A percentile compares a stretch with the other conserved stretches of the same genome.
These are phyloP conservation scores for Erethizon dorsatum DNA, from an alignment of 2,797 vertebrate genomes.

Conservation along the genomic window DNA sequence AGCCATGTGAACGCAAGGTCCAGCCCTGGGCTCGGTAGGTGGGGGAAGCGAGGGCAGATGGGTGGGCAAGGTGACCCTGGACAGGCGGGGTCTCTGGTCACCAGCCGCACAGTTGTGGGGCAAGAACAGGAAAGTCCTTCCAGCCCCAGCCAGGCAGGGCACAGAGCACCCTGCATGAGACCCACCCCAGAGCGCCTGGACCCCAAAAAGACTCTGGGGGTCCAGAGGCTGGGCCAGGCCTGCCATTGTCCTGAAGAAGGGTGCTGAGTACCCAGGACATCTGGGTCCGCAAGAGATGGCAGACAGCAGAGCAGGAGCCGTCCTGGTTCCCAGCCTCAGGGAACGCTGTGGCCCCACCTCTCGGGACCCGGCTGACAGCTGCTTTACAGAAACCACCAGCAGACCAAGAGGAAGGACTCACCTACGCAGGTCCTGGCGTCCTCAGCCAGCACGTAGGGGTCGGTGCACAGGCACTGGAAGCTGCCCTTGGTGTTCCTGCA, in stretches of 20 bases:
- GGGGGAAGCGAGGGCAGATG: fast-evolving
- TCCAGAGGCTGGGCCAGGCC: neutral
- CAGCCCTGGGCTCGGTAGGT: too few species aligned
- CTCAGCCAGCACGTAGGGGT: conserved; percentile 82
- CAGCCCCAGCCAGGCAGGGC: neutral
- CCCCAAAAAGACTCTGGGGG: neutral
- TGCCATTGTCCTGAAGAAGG: neutral
- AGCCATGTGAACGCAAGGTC: too few species aligned
- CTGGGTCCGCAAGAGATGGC: neutral
- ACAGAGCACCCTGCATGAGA: neutral
- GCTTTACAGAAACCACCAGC: neutral
- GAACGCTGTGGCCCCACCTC: neutral
- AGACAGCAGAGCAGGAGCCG: neutral
- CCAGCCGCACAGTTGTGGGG: too few species aligned
- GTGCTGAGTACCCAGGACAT: neutral
- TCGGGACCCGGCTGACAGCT: fast-evolving
- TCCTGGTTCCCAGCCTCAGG: neutral
- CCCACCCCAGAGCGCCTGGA: neutral
- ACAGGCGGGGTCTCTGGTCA: too few species aligned
- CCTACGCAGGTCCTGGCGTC: conserved; percentile 86
- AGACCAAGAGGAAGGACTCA: conserved; percentile 55
- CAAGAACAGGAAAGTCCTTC: neutral
- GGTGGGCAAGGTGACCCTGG: neutral
- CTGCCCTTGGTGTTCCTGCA: conserved; percentile 90
- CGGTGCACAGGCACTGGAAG: conserved; percentile 86